A percentile compares a stretch with the other conserved stretches of the same genome.
Evolutionary conservation across 1,140 invertebrate genomes (phyloP).

Genomic region (Nixonia krombeini): DNA sequence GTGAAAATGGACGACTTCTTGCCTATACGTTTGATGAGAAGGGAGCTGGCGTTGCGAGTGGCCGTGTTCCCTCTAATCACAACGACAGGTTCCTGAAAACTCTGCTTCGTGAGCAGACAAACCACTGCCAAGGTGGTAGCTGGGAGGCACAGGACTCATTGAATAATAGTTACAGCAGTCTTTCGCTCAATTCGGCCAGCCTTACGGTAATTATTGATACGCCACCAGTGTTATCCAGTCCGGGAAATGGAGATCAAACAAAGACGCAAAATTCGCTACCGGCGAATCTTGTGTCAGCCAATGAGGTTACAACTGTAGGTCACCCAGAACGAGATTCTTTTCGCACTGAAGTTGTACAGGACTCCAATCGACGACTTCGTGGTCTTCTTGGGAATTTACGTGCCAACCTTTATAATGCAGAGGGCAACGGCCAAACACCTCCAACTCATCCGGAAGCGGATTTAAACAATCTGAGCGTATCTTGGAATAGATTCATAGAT

Average conservation of each 20-base stretch:
- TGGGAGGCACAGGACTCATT: slow-evolving; percentile 68
- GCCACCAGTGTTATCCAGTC: slow-evolving; percentile 67
- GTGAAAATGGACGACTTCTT: slow-evolving; percentile 80
- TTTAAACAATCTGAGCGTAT: slow-evolving; percentile 53
- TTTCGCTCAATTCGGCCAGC: slow-evolving; percentile 73
- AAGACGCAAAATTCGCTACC: slow-evolving; percentile 58
- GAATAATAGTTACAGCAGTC: slow-evolving; percentile 73
- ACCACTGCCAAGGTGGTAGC: slow-evolving; percentile 55
- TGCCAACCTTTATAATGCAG: slow-evolving; percentile 37
- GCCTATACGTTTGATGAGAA: slow-evolving; percentile 91
- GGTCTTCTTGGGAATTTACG: slow-evolving; percentile 56
- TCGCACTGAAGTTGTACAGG: slow-evolving; percentile 42
- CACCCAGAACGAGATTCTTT: slow-evolving; percentile 44
- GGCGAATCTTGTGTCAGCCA: slow-evolving; percentile 50
- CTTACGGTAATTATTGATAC: slow-evolving; percentile 76
- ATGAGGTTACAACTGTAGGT: slow-evolving; percentile 47
- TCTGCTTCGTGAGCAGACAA: slow-evolving; percentile 64
- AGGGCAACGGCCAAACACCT: slow-evolving; percentile 49
- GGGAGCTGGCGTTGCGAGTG: slow-evolving; percentile 72
- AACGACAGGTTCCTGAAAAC: slow-evolving; percentile 67
- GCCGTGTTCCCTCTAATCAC: slow-evolving; percentile 59
- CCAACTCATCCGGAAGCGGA: slow-evolving; percentile 52
- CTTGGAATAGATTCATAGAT: slow-evolving; percentile 65
- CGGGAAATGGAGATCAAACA: slow-evolving; percentile 53
- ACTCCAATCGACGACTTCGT: slow-evolving; percentile 54